Conservation (phyloP, 2,888 invertebrate genomes). For the Polydrusus pterygomalis region DNA sequence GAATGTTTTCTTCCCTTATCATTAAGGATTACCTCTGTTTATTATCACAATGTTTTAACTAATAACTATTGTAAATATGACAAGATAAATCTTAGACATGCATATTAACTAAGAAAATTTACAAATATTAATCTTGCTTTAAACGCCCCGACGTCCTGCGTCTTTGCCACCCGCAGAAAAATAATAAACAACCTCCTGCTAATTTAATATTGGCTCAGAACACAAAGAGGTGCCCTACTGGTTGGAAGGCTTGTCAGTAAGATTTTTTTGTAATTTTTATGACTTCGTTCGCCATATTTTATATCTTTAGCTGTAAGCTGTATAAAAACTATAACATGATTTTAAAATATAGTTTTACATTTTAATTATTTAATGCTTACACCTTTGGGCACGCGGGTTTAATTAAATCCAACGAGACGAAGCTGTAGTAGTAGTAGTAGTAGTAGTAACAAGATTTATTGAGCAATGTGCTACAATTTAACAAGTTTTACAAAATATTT, state of each 20-base stretch:
- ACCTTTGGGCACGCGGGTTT: no score
- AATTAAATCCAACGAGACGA: no score
- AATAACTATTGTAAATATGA: constrained; percentile 1
- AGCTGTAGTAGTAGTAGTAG: no score
- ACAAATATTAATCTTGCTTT: constrained; percentile 14
- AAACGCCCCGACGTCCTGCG: constrained; percentile 16
- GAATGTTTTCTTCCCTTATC: not conserved
- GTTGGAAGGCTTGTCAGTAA: not conserved
- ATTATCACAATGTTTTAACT: not conserved
- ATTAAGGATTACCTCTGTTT: not conserved
- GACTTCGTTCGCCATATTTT: not conserved
- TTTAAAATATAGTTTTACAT: no score
- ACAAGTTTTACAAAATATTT: no score
- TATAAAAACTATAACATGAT: not conserved
- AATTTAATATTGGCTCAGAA: constrained; percentile 29
- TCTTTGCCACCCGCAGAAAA: constrained; percentile 23
- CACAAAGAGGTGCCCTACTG: not conserved
- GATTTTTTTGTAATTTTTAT: not conserved
- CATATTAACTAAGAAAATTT: constrained; percentile 5
- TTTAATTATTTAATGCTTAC: no score
- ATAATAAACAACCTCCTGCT: constrained; percentile 31
- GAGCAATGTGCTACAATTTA: no score
- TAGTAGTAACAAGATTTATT: no score
- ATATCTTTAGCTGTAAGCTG: not conserved
- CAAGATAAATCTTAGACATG: constrained; percentile 8